phyloP scores from a whole-genome alignment of 2,113 vertebrate species.

The Zosterops pallidus region DNA sequence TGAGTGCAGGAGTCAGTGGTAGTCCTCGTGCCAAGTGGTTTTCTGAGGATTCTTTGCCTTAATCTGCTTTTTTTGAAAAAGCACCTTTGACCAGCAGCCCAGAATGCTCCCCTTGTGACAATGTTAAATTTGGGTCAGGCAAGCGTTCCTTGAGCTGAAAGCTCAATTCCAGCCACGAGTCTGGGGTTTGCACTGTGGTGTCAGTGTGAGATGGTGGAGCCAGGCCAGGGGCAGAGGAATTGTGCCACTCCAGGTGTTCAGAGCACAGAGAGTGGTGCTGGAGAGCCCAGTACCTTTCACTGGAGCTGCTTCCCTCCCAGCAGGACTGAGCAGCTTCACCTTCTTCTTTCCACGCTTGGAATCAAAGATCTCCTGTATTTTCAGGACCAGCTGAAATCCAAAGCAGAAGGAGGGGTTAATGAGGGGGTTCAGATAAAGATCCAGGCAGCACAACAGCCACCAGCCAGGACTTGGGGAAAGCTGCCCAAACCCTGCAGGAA shows the following conservation, averaged over 20 bases:
- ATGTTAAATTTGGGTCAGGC: background rate
- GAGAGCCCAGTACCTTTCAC: conserved; percentile 79
- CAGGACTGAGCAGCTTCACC: conserved; percentile 80
- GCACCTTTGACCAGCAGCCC: background rate
- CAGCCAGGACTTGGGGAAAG: background rate
- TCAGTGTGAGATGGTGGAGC: background rate
- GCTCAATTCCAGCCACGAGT: background rate
- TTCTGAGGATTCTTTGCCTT: background rate
- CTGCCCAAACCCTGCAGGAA: background rate
- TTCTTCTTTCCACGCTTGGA: conserved; percentile 91
- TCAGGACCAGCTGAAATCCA: conserved; percentile 85
- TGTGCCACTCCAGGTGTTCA: background rate
- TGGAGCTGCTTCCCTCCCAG: conserved; percentile 69
- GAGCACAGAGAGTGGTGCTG: background rate
- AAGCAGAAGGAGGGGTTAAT: conserved; percentile 38
- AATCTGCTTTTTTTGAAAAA: background rate
- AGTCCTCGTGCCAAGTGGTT: background rate
- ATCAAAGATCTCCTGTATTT: conserved; percentile 93
- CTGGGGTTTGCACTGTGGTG: background rate
- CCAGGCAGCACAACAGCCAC: background rate
- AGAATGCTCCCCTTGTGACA: background rate
- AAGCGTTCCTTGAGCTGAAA: background rate
- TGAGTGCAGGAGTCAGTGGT: background rate
- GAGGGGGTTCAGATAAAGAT: background rate
- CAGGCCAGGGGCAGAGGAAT: background rate